phyloP scores from a whole-genome alignment of 2,113 vertebrate species.

The Pygoscelis adeliae region DNA sequence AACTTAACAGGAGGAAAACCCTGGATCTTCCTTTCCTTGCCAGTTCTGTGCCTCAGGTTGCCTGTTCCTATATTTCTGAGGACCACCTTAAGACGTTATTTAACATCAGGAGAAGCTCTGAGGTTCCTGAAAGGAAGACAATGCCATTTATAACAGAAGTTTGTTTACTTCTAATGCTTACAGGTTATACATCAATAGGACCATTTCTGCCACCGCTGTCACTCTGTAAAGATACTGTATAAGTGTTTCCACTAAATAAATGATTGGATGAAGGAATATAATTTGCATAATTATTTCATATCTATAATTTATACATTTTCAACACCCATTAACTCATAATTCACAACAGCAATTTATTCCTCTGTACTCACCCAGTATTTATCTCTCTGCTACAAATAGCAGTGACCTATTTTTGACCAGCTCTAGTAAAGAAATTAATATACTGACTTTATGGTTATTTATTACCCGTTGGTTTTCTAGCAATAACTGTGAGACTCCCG shows the following conservation, averaged over 20 bases:
- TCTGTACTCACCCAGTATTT: not conserved
- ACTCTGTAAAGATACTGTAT: not conserved
- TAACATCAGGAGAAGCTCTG: not conserved
- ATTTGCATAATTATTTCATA: constrained; percentile 50
- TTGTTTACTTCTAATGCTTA: not conserved
- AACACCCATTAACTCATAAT: not conserved
- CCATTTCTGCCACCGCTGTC: not conserved
- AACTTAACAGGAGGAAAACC: not conserved
- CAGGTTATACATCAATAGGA: not conserved
- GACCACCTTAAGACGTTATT: not conserved
- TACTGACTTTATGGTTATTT: not conserved
- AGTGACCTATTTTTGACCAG: constrained; percentile 7
- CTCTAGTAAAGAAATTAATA: not conserved
- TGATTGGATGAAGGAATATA: not conserved
- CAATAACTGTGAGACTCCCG: not conserved
- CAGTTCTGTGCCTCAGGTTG: not conserved
- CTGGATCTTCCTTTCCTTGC: not conserved
- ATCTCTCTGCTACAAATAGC: not conserved
- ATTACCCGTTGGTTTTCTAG: not conserved
- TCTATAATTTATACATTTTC: constrained; percentile 28
- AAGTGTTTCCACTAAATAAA: constrained; percentile 5
- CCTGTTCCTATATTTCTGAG: not conserved
- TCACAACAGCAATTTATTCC: constrained; percentile 11
- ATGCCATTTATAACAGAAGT: not conserved
- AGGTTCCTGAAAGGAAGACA: not conserved